Evolutionary conservation across 1,140 invertebrate genomes (phyloP), one percentile per base, ranked within the genome.

Genomic region (Grapholita molesta): DNA sequence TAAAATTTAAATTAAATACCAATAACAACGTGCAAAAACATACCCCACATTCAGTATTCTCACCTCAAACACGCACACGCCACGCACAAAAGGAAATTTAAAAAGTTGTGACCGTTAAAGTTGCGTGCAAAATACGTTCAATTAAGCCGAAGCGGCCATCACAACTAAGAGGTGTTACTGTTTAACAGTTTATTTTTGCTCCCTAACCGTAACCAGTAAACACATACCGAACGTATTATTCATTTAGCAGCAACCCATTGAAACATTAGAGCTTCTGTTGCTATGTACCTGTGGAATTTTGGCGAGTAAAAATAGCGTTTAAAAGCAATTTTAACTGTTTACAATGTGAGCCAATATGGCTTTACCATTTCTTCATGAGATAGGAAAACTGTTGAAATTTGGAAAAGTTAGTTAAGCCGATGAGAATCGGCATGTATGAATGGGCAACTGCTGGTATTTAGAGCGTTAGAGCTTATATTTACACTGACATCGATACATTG

Each of bases 141-240:
- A 83, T 80, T 81, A 76, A 77, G 68, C 70, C 78, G 80, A 74
- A 74, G 75, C 65, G 73, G 70, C 70, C 76, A 77, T 73, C 71
- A 71, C 75, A 79, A 82, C 83, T 69, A 70, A 77, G 80, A 79
- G 78, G 77, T 83, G 76, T 83, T 77, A 80, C 74, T 80, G 73
- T 82, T 80, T 78, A 83, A 82, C 76, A 74, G 82, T 90, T 86
- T 90, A 90, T 90, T 88, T 90, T 84, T 77, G 84, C 80, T 80
- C 78, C 74, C 65, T 79, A 80, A 80, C 73, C 74, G 67, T 79
- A 80, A 80, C 73, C 74, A 72, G 66, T 79, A 80, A 80, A 74
- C 74, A 72, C 75, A 83, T 76, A 76, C 73, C 73, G 28, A 64
- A 75, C 67, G 72, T 79, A 74, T 64, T 57, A 67, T 78, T 80